Evolutionary conservation across 30 jellyfish, hydroid and myxozoan species (phyloP).

Genomic region (Rhopilema esculentum): DNA sequence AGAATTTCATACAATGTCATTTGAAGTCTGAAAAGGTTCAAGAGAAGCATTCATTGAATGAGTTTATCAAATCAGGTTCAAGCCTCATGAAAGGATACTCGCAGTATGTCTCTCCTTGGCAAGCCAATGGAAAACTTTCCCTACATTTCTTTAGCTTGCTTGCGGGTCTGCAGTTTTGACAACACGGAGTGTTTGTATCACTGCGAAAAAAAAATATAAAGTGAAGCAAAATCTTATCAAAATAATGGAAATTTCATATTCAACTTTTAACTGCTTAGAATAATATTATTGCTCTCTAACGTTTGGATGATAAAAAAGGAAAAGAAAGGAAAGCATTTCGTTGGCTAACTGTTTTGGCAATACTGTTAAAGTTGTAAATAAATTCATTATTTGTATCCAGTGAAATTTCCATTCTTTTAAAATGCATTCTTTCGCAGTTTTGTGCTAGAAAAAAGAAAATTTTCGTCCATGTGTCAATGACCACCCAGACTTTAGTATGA

Average conservation of each 20-base stretch:
- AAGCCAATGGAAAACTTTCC: conserved; percentile 67
- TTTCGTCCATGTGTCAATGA: neutral
- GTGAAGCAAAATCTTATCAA: neutral
- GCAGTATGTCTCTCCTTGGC: conserved; percentile 88
- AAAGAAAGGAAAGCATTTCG: neutral
- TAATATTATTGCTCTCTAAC: neutral
- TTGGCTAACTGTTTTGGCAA: neutral
- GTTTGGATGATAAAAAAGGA: neutral
- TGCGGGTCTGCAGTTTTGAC: conserved; percentile 79
- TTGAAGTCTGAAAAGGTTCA: too few species aligned
- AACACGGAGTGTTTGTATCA: conserved; percentile 84
- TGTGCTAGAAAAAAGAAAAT: neutral
- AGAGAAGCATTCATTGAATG: too few species aligned
- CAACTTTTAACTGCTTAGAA: neutral
- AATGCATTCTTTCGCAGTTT: neutral
- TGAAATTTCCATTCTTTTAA: neutral
- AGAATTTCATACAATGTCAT: too few species aligned
- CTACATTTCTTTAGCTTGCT: conserved; percentile 75
- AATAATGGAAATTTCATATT: neutral
- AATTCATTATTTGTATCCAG: neutral
- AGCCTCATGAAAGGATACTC: conserved; percentile 54
- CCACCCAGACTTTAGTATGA: neutral
- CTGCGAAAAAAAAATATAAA: conserved; percentile 29
- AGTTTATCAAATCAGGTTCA: too few species aligned
- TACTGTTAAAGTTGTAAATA: neutral